Evolutionary conservation across 2,888 invertebrate species (phyloP).

Genomic region (Caenorhabditis panamensis): DNA sequence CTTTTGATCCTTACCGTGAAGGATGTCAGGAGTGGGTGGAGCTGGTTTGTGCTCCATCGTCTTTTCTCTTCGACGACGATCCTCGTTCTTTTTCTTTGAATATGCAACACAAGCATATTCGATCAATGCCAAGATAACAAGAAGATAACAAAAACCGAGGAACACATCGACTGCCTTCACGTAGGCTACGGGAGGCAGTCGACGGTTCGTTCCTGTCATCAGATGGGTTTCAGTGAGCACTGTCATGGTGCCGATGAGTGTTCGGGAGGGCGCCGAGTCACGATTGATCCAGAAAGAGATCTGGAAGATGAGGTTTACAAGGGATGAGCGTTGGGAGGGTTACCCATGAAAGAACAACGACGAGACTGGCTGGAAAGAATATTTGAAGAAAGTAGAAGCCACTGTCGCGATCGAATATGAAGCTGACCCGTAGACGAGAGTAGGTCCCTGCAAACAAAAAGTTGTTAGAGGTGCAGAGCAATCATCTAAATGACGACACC

Average conservation of each 20-base stretch:
- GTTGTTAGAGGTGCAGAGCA: not conserved
- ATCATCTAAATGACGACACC: constrained; percentile 1
- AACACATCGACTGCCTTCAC: constrained; percentile 77
- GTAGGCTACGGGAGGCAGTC: constrained; percentile 75
- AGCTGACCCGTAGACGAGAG: constrained; percentile 95
- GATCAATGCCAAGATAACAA: constrained; percentile 73
- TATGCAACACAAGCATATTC: constrained; percentile 77
- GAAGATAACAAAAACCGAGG: constrained; percentile 76
- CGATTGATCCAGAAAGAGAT: constrained; percentile 99
- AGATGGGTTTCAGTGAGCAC: constrained; percentile 85
- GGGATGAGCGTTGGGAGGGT: not conserved
- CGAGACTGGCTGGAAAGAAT: constrained; percentile 87
- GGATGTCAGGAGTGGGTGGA: constrained; percentile 72
- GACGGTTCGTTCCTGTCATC: constrained; percentile 85
- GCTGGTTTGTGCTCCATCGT: constrained; percentile 70
- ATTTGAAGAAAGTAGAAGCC: constrained; percentile 98
- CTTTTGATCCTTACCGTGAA: constrained; percentile 62
- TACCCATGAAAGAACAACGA: constrained; percentile 72
- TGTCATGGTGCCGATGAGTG: constrained; percentile 82
- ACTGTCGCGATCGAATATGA: constrained; percentile 97
- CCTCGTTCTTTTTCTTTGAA: constrained; percentile 76
- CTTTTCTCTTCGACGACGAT: constrained; percentile 65
- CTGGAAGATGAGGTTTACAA: constrained; percentile 82
- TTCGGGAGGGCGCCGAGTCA: constrained; percentile 95
- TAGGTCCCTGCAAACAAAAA: constrained; percentile 87